phyloP scores from a whole-genome alignment of 2,113 vertebrate genomes.

The Coptodon bakossiorum region DNA sequence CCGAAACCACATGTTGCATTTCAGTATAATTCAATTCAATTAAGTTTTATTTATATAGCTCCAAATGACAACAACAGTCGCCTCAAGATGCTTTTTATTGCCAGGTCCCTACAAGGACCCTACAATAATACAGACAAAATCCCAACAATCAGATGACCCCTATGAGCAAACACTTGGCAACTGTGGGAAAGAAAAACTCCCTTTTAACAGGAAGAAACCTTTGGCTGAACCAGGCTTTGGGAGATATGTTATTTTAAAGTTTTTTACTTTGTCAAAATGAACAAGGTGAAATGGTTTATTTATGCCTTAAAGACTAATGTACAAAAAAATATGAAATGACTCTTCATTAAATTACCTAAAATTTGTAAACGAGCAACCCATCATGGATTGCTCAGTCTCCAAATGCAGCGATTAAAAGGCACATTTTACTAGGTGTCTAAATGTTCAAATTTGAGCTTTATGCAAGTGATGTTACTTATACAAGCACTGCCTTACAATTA shows the following conservation, averaged over 20 bases:
- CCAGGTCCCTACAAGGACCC: neutral
- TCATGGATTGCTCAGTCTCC: neutral
- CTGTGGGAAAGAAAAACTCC: neutral
- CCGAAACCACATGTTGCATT: neutral
- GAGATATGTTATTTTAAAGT: neutral
- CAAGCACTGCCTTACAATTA: neutral
- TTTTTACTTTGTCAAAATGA: neutral
- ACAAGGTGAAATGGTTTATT: neutral
- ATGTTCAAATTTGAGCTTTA: neutral
- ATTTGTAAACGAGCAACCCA: neutral
- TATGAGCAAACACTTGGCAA: neutral
- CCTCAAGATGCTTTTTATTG: neutral
- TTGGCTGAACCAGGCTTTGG: neutral
- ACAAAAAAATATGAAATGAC: neutral
- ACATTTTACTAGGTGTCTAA: accelerated
- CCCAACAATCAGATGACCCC: neutral
- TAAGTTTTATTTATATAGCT: neutral
- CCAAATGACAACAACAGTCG: neutral
- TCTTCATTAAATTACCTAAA: neutral
- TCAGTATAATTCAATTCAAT: neutral
- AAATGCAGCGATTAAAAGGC: neutral
- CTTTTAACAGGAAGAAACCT: neutral
- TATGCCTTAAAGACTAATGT: neutral
- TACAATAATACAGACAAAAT: neutral
- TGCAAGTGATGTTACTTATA: neutral